Evolutionary conservation across 2,888 invertebrate species (phyloP).

Genomic region (Rhagophthalmus giganteus): DNA sequence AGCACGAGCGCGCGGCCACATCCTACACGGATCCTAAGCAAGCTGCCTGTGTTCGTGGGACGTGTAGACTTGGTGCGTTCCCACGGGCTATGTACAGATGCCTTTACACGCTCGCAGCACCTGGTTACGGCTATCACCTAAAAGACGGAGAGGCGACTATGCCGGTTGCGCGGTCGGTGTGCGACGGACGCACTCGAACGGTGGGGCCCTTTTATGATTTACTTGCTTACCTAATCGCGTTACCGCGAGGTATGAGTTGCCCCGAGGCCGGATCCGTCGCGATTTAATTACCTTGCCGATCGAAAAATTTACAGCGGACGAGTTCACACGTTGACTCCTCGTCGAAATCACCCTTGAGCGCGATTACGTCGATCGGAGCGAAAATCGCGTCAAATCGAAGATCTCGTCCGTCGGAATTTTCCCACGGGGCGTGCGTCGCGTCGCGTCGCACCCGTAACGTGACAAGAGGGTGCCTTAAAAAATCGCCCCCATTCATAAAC

Average conservation of each 20-base stretch:
- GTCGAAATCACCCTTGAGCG: not conserved
- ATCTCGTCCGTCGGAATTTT: not conserved
- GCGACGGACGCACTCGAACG: slow-evolving; percentile 12
- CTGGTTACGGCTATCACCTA: slow-evolving; percentile 28
- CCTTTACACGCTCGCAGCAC: slow-evolving; percentile 29
- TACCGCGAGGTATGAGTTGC: no score
- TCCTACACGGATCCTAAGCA: slow-evolving; percentile 33
- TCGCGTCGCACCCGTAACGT: no score
- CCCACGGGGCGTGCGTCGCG: slow-evolving; percentile 26
- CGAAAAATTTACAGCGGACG: no score
- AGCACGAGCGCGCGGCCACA: slow-evolving; percentile 34
- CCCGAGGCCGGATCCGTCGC: no score
- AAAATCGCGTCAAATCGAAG: no score
- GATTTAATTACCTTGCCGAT: no score
- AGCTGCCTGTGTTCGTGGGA: slow-evolving; percentile 31
- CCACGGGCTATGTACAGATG: slow-evolving; percentile 32
- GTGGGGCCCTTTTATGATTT: slow-evolving; percentile 11
- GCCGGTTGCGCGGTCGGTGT: slow-evolving; percentile 11
- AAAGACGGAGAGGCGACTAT: slow-evolving; percentile 19
- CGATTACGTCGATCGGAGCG: no score
- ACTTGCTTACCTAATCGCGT: slow-evolving; percentile 16
- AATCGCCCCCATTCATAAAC: slow-evolving; percentile 27
- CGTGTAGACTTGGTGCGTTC: slow-evolving; percentile 29
- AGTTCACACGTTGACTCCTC: not conserved
- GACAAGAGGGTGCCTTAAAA: slow-evolving; percentile 21